Base-by-base conservation (phyloP, 2,888 invertebrate species). In the Polyploca ridens region DNA sequence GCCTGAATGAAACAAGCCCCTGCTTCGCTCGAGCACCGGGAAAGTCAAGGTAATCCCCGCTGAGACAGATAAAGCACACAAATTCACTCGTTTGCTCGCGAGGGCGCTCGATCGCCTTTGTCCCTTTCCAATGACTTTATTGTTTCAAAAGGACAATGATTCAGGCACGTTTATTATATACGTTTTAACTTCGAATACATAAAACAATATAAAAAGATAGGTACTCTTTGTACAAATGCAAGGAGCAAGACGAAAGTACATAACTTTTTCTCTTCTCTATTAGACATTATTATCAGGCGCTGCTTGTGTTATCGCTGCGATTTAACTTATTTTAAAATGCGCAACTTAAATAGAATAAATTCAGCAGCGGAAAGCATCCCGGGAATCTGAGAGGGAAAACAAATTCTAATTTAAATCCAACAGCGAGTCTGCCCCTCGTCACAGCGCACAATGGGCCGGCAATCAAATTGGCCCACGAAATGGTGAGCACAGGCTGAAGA, bases 1-100 rank as follows among this genome's bases (percentile, higher is more conserved):
- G 19, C 4, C 54, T 54, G 54, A 19, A 54, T 19, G 54, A 10
- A 54, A 19, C 16, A 19, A 10, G 1, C 19, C 54, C 19, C 54
- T 19, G 54, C 54, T 14, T 54, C 54, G 54, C 54, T 54, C 54
- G 6, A 54, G 54, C 54, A 54, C 67, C 64, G 58, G 62, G 67
- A 72, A 72, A 79, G 73, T 79, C 77, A 80, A 78, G 81, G 80
- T 82, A 78, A 80, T 76, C 73, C 76, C 60, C 69, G 64, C 57
- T 49, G 68, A 16, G 68, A 66, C 69, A 73, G 83, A 83, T 81
- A 81, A 69, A 71, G 78, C 82, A 79, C 79, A 75, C 73, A 74
- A 71, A 72, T 66, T 71, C 71, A 66, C 73, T 69, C 68, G 67
- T 62, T 65, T 62, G 65, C 44, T 63, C 49, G 27, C 59, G 46